Evolutionary conservation across 2,113 vertebrate genomes (phyloP).

Genomic region (Mastomys natalensis): DNA sequence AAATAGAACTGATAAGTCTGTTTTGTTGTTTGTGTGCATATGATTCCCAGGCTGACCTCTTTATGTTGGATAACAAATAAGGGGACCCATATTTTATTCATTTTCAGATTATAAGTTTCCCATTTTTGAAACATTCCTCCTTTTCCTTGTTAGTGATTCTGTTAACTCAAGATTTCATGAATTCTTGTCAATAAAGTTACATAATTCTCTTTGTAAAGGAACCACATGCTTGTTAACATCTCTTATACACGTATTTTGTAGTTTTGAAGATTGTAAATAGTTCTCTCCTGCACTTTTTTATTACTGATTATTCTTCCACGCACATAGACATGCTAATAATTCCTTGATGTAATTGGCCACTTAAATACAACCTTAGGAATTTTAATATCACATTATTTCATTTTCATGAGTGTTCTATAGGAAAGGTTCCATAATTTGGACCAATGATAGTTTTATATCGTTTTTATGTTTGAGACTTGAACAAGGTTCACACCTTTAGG

Average conservation of each 20-base stretch:
- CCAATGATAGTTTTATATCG: neutral
- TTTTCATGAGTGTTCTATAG: neutral
- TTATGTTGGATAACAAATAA: neutral
- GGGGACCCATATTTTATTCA: neutral
- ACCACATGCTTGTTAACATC: neutral
- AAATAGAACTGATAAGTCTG: neutral
- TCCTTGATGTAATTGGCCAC: neutral
- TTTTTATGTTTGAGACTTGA: too few species aligned
- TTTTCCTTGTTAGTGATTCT: neutral
- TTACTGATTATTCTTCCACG: neutral
- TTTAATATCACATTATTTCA: neutral
- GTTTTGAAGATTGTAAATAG: neutral
- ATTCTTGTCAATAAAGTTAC: neutral
- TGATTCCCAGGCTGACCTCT: too few species aligned
- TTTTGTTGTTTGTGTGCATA: neutral
- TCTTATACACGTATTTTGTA: neutral
- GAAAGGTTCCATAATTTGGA: neutral
- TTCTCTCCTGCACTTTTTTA: neutral
- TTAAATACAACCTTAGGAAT: neutral
- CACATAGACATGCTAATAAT: neutral
- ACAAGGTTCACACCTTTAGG: fast-evolving
- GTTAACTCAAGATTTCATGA: neutral
- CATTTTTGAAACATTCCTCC: neutral
- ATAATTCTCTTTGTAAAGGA: neutral
- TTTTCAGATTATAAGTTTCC: neutral